A percentile compares a stretch with the other conserved stretches of the same genome.
Conservation (phyloP, 2,113 vertebrate genomes). For the human region GRCh38 chr1:187797501-187798000, state of each 20-base stretch:
- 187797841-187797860: background rate
- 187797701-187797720: too few relatives aligned
- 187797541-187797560: rapidly evolving
- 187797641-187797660: background rate
- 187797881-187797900: background rate
- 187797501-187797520: background rate
- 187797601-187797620: background rate
- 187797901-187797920: background rate
- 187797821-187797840: too few relatives aligned
- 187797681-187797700: background rate
- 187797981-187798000: background rate
- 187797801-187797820: too few relatives aligned
- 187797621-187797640: background rate
- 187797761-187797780: too few relatives aligned
- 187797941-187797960: background rate
- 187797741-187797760: too few relatives aligned
- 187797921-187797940: background rate
- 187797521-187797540: background rate
- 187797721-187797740: too few relatives aligned
- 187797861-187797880: background rate
- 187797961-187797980: background rate
- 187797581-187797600: background rate
- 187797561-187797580: background rate
- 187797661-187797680: background rate
- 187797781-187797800: too few relatives aligned